Base-by-base conservation (phyloP, 2,888 invertebrate species). In the Cerastis leucographa region DNA sequence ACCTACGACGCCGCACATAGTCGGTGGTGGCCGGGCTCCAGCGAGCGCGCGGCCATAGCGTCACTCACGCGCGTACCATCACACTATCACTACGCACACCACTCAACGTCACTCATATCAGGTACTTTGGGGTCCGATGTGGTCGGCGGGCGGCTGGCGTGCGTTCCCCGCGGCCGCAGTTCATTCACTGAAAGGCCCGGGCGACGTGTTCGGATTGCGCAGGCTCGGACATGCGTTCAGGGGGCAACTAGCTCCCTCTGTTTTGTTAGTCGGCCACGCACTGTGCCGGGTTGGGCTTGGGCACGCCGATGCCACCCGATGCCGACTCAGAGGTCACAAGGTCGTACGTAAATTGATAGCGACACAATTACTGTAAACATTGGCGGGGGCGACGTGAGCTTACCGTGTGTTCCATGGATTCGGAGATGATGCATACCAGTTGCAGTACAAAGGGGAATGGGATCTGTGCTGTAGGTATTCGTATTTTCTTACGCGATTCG, bases 181-280 rank as follows among this genome's bases (percentile, higher is more conserved):
- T 91, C 96, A 95, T 96, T 95, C 96, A 96, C 96, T 96, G 95
- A 91, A 91, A 91, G 91, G 93, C 95, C 96, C 95, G 95, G 95
- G 95, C 92, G 90, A 92, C 89, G 80, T 78, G 87, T 74, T 76
- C 80, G 76, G 80, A 92, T 71, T 92, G 96, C 96, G 96, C 96
- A 96, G 90, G 89, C 94, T 93, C 95, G 92, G 94, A 92, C 94
- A 91, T 94, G 93, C 93, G 93, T 93, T 93, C 90, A 91, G 88
- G 88, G 85, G 85, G 82, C 85, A 91, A 89, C 92, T 91, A 91
- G 93, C 93, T 94, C 93, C 94, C 93, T 93, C 94, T 93, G 91
- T 92, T 89, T 91, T 90, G 90, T 87, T 89, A 87, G 89, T 89
- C 92, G 91, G 91, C 90, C 91, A 92, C 93, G 91, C 93, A 92